Evolutionary conservation across 2,113 vertebrate species (phyloP).

Genomic region (Peromyscus polionotus): DNA sequence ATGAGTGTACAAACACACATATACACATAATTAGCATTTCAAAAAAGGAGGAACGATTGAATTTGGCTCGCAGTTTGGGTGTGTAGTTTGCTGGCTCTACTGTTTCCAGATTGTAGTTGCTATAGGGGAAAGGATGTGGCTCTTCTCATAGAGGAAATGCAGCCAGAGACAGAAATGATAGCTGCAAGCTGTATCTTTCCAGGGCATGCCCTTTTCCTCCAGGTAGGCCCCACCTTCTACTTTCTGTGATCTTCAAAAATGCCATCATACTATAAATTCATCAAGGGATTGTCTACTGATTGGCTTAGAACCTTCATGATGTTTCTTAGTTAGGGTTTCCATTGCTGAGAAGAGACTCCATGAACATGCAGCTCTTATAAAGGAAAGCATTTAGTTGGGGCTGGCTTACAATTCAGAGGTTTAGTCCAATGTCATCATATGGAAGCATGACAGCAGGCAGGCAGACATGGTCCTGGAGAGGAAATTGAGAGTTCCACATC

Average conservation of each 20-base stretch:
- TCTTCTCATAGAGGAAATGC: not conserved
- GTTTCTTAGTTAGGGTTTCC: not conserved
- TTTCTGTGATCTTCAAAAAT: not conserved
- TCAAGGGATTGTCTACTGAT: not conserved
- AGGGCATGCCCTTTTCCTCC: not conserved
- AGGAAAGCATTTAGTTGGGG: not conserved
- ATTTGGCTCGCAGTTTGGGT: not conserved
- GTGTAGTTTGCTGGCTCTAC: not conserved
- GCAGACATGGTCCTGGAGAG: not conserved
- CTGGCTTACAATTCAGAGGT: not conserved
- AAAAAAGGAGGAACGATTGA: not conserved
- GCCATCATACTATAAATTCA: not conserved
- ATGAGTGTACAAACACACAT: not conserved
- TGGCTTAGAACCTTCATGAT: not conserved
- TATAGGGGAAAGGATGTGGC: not conserved
- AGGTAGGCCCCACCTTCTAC: not conserved
- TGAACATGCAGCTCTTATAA: not conserved
- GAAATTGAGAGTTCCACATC: not conserved
- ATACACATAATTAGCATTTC: not conserved
- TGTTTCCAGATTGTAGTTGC: not conserved
- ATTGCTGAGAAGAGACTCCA: not conserved
- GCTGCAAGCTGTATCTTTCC: not conserved
- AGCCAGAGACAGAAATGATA: not conserved
- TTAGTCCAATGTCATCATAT: not conserved
- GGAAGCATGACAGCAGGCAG: not conserved